Evolutionary conservation across 2,888 invertebrate species (phyloP), one percentile per base, ranked within the genome.

Genomic region (Drosophila incognita): DNA sequence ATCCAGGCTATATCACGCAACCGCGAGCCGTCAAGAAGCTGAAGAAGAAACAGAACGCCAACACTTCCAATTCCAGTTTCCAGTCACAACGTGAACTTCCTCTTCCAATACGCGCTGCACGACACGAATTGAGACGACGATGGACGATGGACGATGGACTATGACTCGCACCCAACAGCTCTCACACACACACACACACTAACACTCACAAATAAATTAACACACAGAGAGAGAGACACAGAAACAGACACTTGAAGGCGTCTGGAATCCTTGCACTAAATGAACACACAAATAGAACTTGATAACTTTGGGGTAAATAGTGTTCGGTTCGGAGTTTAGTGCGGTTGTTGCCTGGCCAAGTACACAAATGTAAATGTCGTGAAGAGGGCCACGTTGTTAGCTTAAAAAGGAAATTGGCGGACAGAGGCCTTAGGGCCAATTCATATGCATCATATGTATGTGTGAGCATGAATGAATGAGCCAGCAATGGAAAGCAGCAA

Each of bases 331-430:
- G 49, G 18, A 40, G 48, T 33, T 53, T 54, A n/a, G 46, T 57
- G 27, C 46, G 53, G 61, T 57, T 74, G 87, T 87, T 90, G 74
- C 86, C 89, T 89, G 90, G 89, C 89, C 92, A 92, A 92, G 92
- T 92, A 91, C 90, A 88, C 89, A 90, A 83, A 82, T 87, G 84
- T 88, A 90, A 92, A 92, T 92, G 92, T 89, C 87, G 88, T 79
- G 81, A 82, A 87, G 88, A 85, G 85, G 86, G 83, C 84, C 83
- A 79, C 75, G 82, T 79, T 82, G 83, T 89, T 90, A 88, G 87
- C 88, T 92, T 92, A 90, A 91, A 87, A 91, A 92, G 92, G 90
- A 90, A 89, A 85, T 91, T 81, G 86, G 79, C 71, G 59, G 48
- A 69, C 65, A 69, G 81, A 69, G 81, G 75, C 82, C 79, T 79